A percentile compares a stretch with the other conserved stretches of the same genome.
These are phyloP conservation scores for Felis chaus DNA, from an alignment of 2,113 vertebrate species.

Conservation along the genomic window DNA sequence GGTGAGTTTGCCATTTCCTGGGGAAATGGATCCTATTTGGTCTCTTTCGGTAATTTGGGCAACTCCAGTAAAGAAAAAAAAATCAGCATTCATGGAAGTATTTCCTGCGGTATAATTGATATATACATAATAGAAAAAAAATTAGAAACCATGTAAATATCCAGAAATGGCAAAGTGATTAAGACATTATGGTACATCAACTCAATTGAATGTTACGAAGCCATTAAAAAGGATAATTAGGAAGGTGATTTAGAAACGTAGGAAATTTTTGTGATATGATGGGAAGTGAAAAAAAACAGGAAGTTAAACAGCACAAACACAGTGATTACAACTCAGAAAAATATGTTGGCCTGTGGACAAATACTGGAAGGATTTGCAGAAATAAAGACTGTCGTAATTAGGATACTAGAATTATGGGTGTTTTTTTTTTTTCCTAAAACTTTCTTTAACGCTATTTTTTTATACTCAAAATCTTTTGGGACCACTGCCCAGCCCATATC, in stretches of 20 bases:
- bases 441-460: background rate
- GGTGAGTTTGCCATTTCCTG: background rate
- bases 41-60: background rate
- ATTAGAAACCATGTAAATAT: conserved; percentile 33
- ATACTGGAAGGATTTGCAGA: background rate
- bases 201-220: conserved; percentile 1
- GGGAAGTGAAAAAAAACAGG: background rate
- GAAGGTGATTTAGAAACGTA: conserved; percentile 41
- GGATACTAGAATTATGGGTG: background rate
- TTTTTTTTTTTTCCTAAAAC: background rate
- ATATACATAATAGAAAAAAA: background rate
- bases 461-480: background rate
- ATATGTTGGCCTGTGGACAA: background rate
- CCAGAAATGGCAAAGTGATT: conserved; percentile 25
- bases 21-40: background rate
- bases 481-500: background rate
- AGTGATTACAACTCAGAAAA: conserved; percentile 22
- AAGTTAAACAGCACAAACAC: conserved; percentile 27
- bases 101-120: background rate
- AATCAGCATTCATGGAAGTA: background rate
- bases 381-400: background rate
- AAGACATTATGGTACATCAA: conserved; percentile 27
- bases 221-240: conserved; percentile 45
- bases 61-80: background rate
- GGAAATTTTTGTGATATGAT: background rate